Evolutionary conservation across 2,797 vertebrate genomes (phyloP).

Genomic region (Melanogrammus aeglefinus): DNA sequence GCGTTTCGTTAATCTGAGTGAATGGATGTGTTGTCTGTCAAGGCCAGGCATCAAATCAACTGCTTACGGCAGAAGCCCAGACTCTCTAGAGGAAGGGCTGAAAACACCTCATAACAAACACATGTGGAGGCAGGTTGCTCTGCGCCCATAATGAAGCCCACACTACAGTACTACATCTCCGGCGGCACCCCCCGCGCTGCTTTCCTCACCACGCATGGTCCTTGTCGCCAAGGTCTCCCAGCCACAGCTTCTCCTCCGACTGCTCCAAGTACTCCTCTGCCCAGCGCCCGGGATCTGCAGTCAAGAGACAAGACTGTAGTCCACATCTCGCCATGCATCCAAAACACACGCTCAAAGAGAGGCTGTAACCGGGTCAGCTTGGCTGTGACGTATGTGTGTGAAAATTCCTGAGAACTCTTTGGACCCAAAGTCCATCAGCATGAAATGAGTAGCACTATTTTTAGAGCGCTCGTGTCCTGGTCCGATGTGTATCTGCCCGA

Average conservation of each 20-base stretch:
- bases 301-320: constrained; percentile 20
- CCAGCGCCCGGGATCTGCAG: constrained; percentile 89
- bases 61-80: too few species aligned
- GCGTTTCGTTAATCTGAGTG: too few species aligned
- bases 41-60: too few species aligned
- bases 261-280: constrained; percentile 98
- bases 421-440: neutral
- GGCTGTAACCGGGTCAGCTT: constrained; percentile 1
- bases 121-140: too few species aligned
- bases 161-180: neutral
- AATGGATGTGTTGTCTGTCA: too few species aligned
- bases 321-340: neutral
- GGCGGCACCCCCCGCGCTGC: neutral
- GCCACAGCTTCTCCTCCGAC: constrained; percentile 96
- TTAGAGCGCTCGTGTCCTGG: neutral
- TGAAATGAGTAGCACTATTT: neutral
- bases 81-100: too few species aligned
- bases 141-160: neutral
- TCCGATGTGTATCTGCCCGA: constrained; percentile 7
- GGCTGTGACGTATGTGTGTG: neutral
- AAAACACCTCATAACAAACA: too few species aligned
- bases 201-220: constrained; percentile 84
- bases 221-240: constrained; percentile 88
- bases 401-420: too few species aligned
- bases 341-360: constrained; percentile 15